These are phyloP conservation scores for Hydrochoerus hydrochaeris DNA, from an alignment of 2,113 vertebrate species.

Conservation along the genomic window DNA sequence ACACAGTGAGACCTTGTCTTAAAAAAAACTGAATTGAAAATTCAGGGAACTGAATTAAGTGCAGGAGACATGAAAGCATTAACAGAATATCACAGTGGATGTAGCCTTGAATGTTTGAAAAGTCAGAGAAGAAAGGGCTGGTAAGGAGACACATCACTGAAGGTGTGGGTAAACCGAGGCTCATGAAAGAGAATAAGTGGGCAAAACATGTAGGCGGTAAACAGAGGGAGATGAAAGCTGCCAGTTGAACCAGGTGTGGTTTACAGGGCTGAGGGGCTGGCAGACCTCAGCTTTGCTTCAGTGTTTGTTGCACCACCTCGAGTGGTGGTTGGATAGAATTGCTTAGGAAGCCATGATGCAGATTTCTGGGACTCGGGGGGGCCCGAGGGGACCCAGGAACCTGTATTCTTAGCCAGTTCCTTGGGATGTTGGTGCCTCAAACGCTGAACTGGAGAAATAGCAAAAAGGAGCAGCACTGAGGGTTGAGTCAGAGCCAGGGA, in stretches of 20 bases:
- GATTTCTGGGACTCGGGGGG: background rate
- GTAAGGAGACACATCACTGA: background rate
- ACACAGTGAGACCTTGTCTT: background rate
- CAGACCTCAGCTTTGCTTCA: background rate
- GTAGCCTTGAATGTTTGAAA: background rate
- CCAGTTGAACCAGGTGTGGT: background rate
- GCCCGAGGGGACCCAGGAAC: background rate
- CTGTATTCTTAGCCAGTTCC: background rate
- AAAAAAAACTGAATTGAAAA: background rate
- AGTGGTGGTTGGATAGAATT: background rate
- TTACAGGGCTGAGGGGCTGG: background rate
- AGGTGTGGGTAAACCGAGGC: too few species aligned
- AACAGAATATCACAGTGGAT: background rate
- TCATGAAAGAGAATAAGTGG: background rate
- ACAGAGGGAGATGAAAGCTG: background rate
- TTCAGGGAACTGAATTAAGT: background rate
- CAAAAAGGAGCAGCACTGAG: background rate
- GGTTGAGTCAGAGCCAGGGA: background rate
- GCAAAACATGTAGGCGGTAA: background rate
- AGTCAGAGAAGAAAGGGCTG: background rate
- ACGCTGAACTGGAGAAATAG: background rate
- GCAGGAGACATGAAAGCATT: background rate
- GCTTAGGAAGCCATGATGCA: background rate
- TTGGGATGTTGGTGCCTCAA: background rate
- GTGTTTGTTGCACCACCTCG: background rate